Base-by-base conservation (phyloP, 2,888 invertebrate species). In the Octonoba sinensis region DNA sequence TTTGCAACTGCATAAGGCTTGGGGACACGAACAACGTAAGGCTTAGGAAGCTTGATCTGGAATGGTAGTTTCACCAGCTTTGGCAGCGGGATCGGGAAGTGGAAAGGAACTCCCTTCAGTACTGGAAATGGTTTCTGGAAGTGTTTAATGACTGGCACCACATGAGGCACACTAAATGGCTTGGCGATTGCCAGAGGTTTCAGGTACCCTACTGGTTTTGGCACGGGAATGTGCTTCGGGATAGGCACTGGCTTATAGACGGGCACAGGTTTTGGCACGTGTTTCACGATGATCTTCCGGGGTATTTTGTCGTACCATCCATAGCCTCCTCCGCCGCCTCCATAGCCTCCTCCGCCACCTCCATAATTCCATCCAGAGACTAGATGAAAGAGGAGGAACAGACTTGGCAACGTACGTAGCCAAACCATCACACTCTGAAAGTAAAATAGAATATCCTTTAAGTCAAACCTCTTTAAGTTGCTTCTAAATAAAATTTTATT, bases 1-100 rank as follows among this genome's bases (percentile, higher is more conserved):
- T 84, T 84, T 8, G 83, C 60, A 0, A 84, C 84, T 0, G 82
- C 78, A 22, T 84, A 84, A 15, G 84, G 84, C 47, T 84, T 84
- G 0, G 84, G 84, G 22, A 84, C 84, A 22, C 67, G 74, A 2
- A 84, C 84, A 1, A 84, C 65, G 54, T 82, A 78, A 11, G 84
- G 84, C 72, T 84, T 84, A 15, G 84, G 84, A 6, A 84, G 13
- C 66, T 82, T 84, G 22, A 84, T 81, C 36, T 71, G 77, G 64
- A 84, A 72, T 1, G 84, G 84, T 1, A 84, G 57, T 49, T 82
- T 66, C 1, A 73, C 72, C 51, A 84, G 49, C 56, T 84, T 84
- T 2, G 84, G 84, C 46, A 84, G 18, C 8, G 77, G 82, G 15
- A 84, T 82, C 1, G 76, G 78, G 44, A 77, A 59, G 20, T 75